These are phyloP conservation scores for Brachypodius melanocephalos DNA, from an alignment of 2,113 vertebrate genomes.

Conservation along the genomic window DNA sequence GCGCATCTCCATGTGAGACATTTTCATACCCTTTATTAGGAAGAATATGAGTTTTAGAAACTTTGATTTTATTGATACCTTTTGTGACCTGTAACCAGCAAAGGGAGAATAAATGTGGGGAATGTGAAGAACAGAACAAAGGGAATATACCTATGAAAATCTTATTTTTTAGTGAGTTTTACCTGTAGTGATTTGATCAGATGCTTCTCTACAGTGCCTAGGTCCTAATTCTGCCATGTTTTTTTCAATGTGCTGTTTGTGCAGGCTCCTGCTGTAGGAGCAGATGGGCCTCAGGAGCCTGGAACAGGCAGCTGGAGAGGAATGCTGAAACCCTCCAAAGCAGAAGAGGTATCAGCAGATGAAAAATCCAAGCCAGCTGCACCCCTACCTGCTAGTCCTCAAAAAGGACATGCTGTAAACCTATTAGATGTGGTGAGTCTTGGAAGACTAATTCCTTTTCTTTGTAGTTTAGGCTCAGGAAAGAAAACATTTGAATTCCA, in stretches of 20 bases:
- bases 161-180: neutral
- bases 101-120: neutral
- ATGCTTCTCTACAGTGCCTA: neutral
- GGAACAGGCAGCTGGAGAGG: conserved; percentile 91
- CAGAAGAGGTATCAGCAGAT: conserved; percentile 70
- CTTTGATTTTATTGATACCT: neutral
- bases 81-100: neutral
- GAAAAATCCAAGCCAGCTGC: conserved; percentile 74
- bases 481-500: neutral
- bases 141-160: neutral
- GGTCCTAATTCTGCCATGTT: neutral
- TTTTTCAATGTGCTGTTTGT: conserved; percentile 42
- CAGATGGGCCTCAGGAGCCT: conserved; percentile 80
- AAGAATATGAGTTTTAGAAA: neutral
- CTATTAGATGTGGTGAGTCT: conserved; percentile 90
- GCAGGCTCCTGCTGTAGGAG: conserved; percentile 55
- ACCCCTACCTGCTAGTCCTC: conserved; percentile 79
- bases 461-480: neutral
- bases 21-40: neutral
- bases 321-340: conserved; percentile 89
- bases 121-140: neutral
- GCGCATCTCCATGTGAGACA: neutral
- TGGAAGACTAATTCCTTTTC: neutral
- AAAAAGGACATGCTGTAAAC: conserved; percentile 91
- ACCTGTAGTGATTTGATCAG: neutral